Conservation (phyloP, 1,140 invertebrate genomes). For the Drosophila rufa region DNA sequence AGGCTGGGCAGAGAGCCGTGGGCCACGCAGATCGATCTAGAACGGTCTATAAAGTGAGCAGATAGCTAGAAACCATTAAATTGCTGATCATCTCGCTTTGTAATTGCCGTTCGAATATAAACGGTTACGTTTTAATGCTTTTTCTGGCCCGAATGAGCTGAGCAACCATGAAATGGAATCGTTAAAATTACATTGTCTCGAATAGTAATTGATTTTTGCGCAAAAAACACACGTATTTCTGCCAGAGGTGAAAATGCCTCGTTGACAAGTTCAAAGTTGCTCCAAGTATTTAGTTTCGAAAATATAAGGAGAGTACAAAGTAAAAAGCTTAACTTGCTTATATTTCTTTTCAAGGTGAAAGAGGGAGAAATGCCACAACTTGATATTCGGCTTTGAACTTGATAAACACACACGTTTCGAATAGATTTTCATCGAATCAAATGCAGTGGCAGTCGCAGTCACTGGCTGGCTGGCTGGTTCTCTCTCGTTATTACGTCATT, state of each 20-base stretch:
- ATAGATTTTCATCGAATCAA: conserved; percentile 11
- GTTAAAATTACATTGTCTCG: conserved; percentile 24
- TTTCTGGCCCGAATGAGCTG: neutral
- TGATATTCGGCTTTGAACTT: conserved; percentile 11
- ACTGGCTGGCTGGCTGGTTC: neutral
- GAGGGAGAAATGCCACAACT: neutral
- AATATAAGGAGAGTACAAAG: neutral
- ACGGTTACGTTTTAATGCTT: conserved; percentile 14
- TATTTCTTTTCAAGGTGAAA: neutral
- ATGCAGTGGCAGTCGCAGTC: conserved; percentile 11
- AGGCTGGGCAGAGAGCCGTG: no score
- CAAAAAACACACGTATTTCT: neutral
- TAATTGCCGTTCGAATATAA: conserved; percentile 19
- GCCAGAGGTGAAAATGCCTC: neutral
- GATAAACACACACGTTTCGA: neutral
- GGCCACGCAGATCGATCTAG: no score
- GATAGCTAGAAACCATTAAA: conserved; percentile 9
- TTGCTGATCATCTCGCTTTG: conserved; percentile 4
- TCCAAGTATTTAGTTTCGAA: neutral
- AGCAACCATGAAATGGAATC: conserved; percentile 9
- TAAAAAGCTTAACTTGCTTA: neutral
- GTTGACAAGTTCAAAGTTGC: neutral
- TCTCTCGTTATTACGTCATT: conserved; percentile 21
- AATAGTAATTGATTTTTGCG: conserved; percentile 26
- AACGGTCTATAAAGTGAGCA: no score